Evolutionary conservation across 2,888 invertebrate genomes (phyloP), one percentile per base, ranked within the genome.

Genomic region (Lydus trimaculatus): DNA sequence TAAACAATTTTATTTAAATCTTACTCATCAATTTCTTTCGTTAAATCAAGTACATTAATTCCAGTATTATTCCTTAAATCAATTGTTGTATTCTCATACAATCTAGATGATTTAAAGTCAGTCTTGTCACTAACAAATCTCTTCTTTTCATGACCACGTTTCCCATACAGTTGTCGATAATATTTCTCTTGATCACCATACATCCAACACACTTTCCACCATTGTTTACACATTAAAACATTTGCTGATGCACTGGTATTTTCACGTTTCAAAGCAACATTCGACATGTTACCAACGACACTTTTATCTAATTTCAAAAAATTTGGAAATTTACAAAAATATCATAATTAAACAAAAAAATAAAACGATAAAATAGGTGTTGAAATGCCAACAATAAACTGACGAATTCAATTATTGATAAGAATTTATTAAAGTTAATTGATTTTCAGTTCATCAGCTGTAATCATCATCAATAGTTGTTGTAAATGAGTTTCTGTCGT

Each of bases 131-230:
- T 63, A 68, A 69, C 75, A 72, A 62, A 76, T 67, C 75, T 75
- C 72, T 79, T 85, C 86, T 74, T 82, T 84, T 69, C 76, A 67
- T 61, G 71, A 64, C 52, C 72, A 48, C 75, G 76, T 70, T 79
- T 84, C 72, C 92, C 93, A 84, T 94, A 94, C 71, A 94, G 87
- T 82, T 94, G 93, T 79, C 94, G 87, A 87, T 94, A 94, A 87
- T 94, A 93, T 82, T 94, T 94, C 81, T 94, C 92, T 81, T 93
- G 92, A 84, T 93, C 94, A 62, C 94, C 94, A 82, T 94, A 91
- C 89, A 94, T 91, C 91, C 94, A 94, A 82, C 94, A 94, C 71
- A 94, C 94, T 85, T 93, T 93, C 94, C 94, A 94, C 94, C 94
- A 94, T 87, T 94, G 93, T 84, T 92, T 92, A 87, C 93, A 93